Evolutionary conservation across 2,888 invertebrate genomes (phyloP).

Genomic region (Sminthurides aquaticus): DNA sequence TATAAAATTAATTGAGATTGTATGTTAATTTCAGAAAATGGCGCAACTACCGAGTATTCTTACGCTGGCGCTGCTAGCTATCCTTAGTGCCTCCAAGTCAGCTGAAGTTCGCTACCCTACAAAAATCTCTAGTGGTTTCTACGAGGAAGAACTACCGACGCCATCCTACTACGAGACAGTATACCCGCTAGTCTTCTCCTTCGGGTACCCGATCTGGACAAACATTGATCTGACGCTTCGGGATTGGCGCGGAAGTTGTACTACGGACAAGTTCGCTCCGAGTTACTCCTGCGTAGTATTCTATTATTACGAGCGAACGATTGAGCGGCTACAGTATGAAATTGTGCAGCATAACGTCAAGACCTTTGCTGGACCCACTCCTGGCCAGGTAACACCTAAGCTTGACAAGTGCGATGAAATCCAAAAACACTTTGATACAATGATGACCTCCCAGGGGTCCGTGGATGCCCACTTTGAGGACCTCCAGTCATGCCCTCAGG

Average conservation of each 20-base stretch:
- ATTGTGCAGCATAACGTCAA: slow-evolving; percentile 18
- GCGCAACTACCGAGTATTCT: no score
- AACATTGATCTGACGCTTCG: slow-evolving; percentile 33
- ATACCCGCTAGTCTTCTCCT: slow-evolving; percentile 33
- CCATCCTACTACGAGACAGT: slow-evolving; percentile 34
- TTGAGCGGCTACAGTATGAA: slow-evolving; percentile 34
- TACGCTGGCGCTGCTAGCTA: no score
- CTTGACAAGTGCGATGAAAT: slow-evolving; percentile 28
- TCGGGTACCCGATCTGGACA: slow-evolving; percentile 26
- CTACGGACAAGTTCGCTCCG: slow-evolving; percentile 31
- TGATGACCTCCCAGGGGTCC: slow-evolving; percentile 26
- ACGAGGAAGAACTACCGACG: slow-evolving; percentile 19
- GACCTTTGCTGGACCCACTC: not conserved
- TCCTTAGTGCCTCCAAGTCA: no score
- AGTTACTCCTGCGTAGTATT: slow-evolving; percentile 39
- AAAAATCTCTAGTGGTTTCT: slow-evolving; percentile 29
- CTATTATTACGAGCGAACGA: slow-evolving; percentile 34
- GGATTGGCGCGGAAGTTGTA: slow-evolving; percentile 37
- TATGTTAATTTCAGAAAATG: no score
- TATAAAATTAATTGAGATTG: no score
- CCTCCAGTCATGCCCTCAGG: slow-evolving; percentile 10
- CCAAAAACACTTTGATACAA: slow-evolving; percentile 32
- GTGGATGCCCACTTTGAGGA: slow-evolving; percentile 30
- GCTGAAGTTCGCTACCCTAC: slow-evolving; percentile 14
- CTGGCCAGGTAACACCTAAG: slow-evolving; percentile 4